These are phyloP conservation scores for Phasia obesa DNA, from an alignment of 2,888 invertebrate genomes.

Conservation along the genomic window DNA sequence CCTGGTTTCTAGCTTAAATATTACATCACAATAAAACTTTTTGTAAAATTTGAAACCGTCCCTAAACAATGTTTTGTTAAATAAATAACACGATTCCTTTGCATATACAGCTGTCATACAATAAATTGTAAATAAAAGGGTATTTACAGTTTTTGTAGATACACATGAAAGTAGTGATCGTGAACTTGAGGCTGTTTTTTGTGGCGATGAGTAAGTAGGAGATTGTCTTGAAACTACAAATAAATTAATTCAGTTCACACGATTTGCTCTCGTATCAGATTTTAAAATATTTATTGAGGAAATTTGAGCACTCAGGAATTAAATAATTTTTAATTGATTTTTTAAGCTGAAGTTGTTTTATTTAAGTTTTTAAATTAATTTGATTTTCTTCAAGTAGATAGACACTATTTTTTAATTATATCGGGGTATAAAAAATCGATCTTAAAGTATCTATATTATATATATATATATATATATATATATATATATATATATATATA, in stretches of 20 bases:
- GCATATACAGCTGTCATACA: not conserved
- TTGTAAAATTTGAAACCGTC: not conserved
- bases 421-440: no score
- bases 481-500: no score
- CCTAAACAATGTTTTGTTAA: slow-evolving; percentile 2
- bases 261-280: no score
- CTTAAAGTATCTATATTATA: no score
- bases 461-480: no score
- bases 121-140: not conserved
- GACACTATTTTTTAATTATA: no score
- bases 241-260: not conserved
- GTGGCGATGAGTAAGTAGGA: not conserved
- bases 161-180: slow-evolving; percentile 64
- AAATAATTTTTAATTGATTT: no score
- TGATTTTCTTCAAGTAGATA: no score
- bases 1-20: slow-evolving; percentile 36
- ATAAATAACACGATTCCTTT: slow-evolving; percentile 35
- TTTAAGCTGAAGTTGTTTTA: no score
- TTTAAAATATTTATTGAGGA: no score
- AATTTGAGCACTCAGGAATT: no score
- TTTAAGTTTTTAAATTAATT: no score
- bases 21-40: slow-evolving; percentile 50
- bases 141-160: not conserved
- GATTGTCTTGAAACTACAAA: not conserved
- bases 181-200: slow-evolving; percentile 65